Percentiles rank a stretch among this genome's conserved stretches.
Conservation (phyloP, 2,888 invertebrate genomes). For the Lasioglossum vierecki region DNA sequence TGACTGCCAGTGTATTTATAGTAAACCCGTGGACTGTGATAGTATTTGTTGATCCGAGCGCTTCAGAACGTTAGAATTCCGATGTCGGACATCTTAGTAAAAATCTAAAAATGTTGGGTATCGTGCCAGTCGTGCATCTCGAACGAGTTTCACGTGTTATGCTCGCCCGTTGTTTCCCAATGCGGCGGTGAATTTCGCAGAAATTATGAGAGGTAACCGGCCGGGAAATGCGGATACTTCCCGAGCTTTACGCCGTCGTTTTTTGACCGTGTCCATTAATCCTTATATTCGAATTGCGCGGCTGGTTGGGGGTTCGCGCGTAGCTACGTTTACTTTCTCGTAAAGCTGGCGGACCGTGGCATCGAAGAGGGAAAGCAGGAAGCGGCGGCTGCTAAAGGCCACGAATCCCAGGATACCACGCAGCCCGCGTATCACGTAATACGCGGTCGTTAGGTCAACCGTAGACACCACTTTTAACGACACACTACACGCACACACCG, state of each 20-base stretch:
- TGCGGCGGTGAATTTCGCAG: not conserved
- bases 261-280: conserved; percentile 26
- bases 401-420: conserved; percentile 43
- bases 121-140: not conserved
- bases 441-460: conserved; percentile 64
- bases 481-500: conserved; percentile 23
- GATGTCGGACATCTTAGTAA: not conserved
- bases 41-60: not conserved
- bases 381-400: conserved; percentile 54
- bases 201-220: conserved; percentile 14
- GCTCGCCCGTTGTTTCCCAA: not conserved
- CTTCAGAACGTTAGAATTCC: too few relatives aligned
- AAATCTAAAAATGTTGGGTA: not conserved
- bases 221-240: conserved; percentile 12
- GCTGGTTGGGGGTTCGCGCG: not conserved
- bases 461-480: conserved; percentile 65
- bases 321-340: conserved; percentile 52
- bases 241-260: not conserved
- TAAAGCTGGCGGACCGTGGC: conserved; percentile 58
- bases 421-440: conserved; percentile 53
- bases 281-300: conserved; percentile 46
- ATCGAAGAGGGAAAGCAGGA: conserved; percentile 43
- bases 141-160: not conserved
- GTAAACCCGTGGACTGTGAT: not conserved
- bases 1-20: too few relatives aligned